Conservation (phyloP, 2,888 invertebrate genomes). For the Cantharis lateralis region DNA sequence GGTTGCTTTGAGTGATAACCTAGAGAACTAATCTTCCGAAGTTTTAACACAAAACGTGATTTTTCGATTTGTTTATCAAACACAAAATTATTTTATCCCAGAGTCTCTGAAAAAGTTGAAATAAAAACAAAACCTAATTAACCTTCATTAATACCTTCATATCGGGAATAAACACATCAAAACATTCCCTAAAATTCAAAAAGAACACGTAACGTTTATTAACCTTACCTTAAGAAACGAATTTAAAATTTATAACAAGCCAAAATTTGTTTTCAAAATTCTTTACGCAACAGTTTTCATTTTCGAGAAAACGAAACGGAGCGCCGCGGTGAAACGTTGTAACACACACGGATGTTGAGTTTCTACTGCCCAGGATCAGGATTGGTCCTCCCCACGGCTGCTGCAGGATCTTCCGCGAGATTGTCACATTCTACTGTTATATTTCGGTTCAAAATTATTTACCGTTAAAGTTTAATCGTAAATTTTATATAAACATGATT, state of each 20-base stretch:
- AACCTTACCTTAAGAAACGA: background rate
- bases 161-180: background rate
- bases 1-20: background rate
- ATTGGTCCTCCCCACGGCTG: conserved; percentile 43
- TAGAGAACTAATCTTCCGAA: background rate
- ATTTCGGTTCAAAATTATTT: conserved; percentile 1
- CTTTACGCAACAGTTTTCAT: conserved; percentile 7
- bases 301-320: conserved; percentile 19
- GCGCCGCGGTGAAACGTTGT: conserved; percentile 20
- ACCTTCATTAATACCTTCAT: background rate
- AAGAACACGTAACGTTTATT: background rate
- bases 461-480: background rate
- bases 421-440: conserved; percentile 30
- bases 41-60: background rate
- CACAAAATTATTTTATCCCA: background rate
- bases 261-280: conserved; percentile 3
- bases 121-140: background rate
- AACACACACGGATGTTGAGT: conserved; percentile 37
- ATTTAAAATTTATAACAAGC: background rate
- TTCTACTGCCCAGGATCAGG: conserved; percentile 49
- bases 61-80: background rate
- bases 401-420: conserved; percentile 41
- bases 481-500: background rate
- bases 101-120: background rate
- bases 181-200: background rate